Evolutionary conservation across 2,797 vertebrate species (phyloP).

Genomic region (Harpagifer antarcticus): DNA sequence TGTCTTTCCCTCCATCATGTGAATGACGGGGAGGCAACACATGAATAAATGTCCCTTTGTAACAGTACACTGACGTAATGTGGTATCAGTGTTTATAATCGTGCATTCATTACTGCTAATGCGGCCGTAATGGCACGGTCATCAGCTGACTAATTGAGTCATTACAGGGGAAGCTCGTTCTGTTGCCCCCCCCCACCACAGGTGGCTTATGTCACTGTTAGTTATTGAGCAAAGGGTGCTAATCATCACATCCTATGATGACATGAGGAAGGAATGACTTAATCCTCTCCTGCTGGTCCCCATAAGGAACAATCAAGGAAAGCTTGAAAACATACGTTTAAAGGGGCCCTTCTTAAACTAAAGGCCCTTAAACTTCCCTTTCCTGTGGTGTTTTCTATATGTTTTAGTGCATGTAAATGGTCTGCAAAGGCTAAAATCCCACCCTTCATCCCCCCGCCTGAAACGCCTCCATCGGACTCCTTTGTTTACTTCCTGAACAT

Average conservation of each 20-base stretch:
- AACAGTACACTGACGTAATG: conserved; percentile 67
- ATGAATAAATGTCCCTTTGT: conserved; percentile 47
- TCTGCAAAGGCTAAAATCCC: too few relatives aligned
- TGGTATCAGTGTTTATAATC: conserved; percentile 63
- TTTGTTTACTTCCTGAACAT: too few relatives aligned
- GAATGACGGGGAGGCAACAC: conserved; percentile 48
- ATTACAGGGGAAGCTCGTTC: conserved; percentile 60
- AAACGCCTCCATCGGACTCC: too few relatives aligned
- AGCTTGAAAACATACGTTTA: background rate
- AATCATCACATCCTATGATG: conserved; percentile 39
- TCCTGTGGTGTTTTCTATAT: too few relatives aligned
- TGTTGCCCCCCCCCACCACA: conserved; percentile 39
- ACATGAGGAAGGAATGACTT: conserved; percentile 47
- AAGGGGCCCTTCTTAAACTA: too few relatives aligned
- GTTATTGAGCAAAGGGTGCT: conserved; percentile 39
- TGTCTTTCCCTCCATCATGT: conserved; percentile 51
- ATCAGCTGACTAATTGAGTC: conserved; percentile 74
- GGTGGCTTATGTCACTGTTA: conserved; percentile 65
- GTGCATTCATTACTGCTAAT: conserved; percentile 75
- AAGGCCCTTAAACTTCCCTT: too few relatives aligned
- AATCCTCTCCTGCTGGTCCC: conserved; percentile 31
- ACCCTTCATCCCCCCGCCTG: too few relatives aligned
- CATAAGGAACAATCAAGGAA: conserved; percentile 26
- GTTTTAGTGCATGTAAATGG: too few relatives aligned
- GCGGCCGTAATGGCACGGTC: conserved; percentile 64